Base-by-base conservation (phyloP, 2,797 vertebrate species). In the Poeciliopsis gracilis region DNA sequence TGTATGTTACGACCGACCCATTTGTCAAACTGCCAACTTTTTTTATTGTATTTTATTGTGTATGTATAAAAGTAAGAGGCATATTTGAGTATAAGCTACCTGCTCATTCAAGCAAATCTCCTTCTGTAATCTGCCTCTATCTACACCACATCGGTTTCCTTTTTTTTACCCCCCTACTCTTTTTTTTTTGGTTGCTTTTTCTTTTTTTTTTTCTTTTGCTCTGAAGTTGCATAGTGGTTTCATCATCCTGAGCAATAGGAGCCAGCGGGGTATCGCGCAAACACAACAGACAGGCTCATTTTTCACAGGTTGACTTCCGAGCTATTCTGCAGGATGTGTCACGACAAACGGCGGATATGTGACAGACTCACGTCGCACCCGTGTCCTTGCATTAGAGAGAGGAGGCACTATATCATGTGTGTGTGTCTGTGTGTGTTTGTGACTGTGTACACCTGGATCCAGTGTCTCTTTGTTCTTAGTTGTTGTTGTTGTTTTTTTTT, bases 161-260 rank as follows among this genome's bases (percentile, higher is more conserved):
- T n/a, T 47, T 38, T 38, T 41, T 41, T 41, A 49, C 49, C 78
- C 78, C 25, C 46, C 49, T 33, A 23, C 16, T 9, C 55, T 59
- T 61, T 6, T 16, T 72, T 77, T 6, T 20, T 45, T 73, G 77
- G 6, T 20, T 45, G 73, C 5, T 15, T 72, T 79, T 5, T 6
- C 30, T 7, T 7, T 7, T 41, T 1, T 41, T 51, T 23, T 51
- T 23, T 45, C 57, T 33, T 23, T 49, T 71, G 57, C 82, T 84
- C 83, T 76, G 92, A 92, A 91, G 93, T 95, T 95, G 93, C 95
- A 93, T 89, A 84, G 93, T 79, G 93, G 93, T 95, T 95, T 95
- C 95, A 95, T 95, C 95, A 95, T 94, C 91, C 84, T 83, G 91
- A 91, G 93, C 93, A 81, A 90, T 90, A 82, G 89, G 89, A 91